These are phyloP conservation scores for Halocynthia roretzi DNA, from an alignment of 23 tunicate species.

Conservation along the genomic window DNA sequence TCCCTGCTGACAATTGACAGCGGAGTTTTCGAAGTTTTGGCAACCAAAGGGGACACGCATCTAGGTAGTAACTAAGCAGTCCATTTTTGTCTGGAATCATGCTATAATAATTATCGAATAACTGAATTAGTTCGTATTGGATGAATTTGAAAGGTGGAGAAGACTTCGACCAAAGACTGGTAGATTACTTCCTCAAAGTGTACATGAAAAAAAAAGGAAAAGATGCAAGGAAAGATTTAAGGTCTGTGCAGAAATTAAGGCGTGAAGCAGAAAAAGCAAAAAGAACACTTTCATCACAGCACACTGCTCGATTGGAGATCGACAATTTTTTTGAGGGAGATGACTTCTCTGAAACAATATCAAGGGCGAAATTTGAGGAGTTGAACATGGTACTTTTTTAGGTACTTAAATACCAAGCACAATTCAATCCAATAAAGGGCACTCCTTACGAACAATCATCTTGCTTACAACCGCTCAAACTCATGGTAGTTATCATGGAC, in stretches of 20 bases:
- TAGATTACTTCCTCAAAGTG: slow-evolving; percentile 39
- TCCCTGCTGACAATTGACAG: slow-evolving; percentile 62
- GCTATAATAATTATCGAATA: no score
- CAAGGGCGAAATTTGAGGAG: slow-evolving; percentile 44
- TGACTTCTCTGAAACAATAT: slow-evolving; percentile 32
- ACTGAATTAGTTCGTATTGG: no score
- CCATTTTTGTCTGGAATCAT: no score
- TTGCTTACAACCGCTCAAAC: no score
- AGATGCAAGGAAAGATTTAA: slow-evolving; percentile 27
- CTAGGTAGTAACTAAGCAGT: slow-evolving; percentile 14
- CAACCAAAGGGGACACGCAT: slow-evolving; percentile 83
- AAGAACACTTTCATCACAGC: slow-evolving; percentile 33
- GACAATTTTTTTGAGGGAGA: slow-evolving; percentile 41
- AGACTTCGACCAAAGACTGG: background rate
- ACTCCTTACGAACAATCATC: no score
- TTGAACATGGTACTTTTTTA: no score
- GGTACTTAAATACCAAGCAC: no score
- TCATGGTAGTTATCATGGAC: no score
- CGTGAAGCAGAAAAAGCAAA: slow-evolving; percentile 53
- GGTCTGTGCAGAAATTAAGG: slow-evolving; percentile 40
- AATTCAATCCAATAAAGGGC: no score
- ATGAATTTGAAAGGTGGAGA: no score
- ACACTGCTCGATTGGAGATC: slow-evolving; percentile 38
- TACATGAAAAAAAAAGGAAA: slow-evolving; percentile 33
- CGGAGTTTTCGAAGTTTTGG: slow-evolving; percentile 71